Conservation (phyloP, 2,888 invertebrate genomes). For the Yponomeuta malinellus region DNA sequence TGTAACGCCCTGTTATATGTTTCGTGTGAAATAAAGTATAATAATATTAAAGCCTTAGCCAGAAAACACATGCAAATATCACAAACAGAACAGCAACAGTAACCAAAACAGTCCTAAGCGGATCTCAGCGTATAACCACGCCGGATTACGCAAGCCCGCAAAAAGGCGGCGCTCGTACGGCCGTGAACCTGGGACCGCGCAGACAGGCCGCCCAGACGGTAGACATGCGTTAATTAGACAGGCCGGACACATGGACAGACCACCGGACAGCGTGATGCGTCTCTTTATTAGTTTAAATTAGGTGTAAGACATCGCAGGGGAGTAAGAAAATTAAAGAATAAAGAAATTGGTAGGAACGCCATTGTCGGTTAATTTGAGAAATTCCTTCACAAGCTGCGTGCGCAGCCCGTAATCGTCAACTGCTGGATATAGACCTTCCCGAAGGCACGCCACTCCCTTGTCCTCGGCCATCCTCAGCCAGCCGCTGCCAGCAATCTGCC, state of each 20-base stretch:
- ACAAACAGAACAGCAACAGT: neutral
- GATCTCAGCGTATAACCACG: neutral
- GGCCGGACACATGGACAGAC: neutral
- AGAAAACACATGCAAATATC: neutral
- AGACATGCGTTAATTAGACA: neutral
- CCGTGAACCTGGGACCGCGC: slow-evolving; percentile 47
- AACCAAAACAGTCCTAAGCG: neutral
- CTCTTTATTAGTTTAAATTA: neutral
- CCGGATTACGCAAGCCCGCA: neutral
- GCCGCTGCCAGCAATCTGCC: too few relatives aligned
- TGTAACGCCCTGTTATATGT: too few relatives aligned
- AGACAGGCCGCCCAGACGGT: slow-evolving; percentile 31
- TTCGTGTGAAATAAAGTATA: too few relatives aligned
- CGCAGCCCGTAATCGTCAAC: too few relatives aligned
- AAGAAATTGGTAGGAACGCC: too few relatives aligned
- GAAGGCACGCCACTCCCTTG: too few relatives aligned
- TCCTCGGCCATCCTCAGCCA: too few relatives aligned
- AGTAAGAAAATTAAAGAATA: too few relatives aligned
- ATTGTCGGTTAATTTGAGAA: too few relatives aligned
- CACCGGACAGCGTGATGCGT: neutral
- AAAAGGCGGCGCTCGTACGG: slow-evolving; percentile 33
- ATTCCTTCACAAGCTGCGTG: too few relatives aligned
- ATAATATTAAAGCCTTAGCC: neutral
- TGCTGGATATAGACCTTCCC: too few relatives aligned
- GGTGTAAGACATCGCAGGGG: too few relatives aligned